Percentiles rank a stretch among this genome's conserved stretches.
Evolutionary conservation across 2,797 vertebrate species (phyloP).

Genomic region (Leptodactylus fallax): DNA sequence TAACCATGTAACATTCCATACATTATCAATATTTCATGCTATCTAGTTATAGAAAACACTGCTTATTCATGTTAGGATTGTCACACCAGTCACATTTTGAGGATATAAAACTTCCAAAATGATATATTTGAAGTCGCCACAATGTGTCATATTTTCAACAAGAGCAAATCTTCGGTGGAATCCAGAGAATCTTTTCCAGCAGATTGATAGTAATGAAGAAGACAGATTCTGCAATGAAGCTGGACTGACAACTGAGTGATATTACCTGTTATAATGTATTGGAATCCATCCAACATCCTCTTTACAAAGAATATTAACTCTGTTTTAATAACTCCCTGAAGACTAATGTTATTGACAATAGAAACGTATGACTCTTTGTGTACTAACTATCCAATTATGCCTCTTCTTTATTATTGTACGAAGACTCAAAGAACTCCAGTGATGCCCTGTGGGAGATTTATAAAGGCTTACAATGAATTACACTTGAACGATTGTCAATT

Average conservation of each 20-base stretch:
- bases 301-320: slow-evolving; percentile 39
- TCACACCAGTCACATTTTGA: neutral
- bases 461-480: slow-evolving; percentile 46
- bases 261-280: slow-evolving; percentile 31
- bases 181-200: neutral
- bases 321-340: slow-evolving; percentile 48
- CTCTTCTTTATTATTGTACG: slow-evolving; percentile 35
- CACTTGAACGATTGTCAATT: slow-evolving; percentile 38
- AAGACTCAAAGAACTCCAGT: slow-evolving; percentile 13
- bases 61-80: neutral
- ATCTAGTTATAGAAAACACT: neutral
- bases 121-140: neutral
- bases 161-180: neutral
- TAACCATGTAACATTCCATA: too few species aligned
- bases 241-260: slow-evolving; percentile 16
- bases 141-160: slow-evolving; percentile 13
- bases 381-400: slow-evolving; percentile 56
- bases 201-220: slow-evolving; percentile 27
- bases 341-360: slow-evolving; percentile 51
- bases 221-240: neutral
- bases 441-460: slow-evolving; percentile 23
- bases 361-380: slow-evolving; percentile 51
- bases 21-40: neutral
- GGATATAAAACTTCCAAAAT: neutral
- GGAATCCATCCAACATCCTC: slow-evolving; percentile 9